Evolutionary conservation across 2,797 vertebrate genomes (phyloP).

Genomic region (Eospalax fontanierii): DNA sequence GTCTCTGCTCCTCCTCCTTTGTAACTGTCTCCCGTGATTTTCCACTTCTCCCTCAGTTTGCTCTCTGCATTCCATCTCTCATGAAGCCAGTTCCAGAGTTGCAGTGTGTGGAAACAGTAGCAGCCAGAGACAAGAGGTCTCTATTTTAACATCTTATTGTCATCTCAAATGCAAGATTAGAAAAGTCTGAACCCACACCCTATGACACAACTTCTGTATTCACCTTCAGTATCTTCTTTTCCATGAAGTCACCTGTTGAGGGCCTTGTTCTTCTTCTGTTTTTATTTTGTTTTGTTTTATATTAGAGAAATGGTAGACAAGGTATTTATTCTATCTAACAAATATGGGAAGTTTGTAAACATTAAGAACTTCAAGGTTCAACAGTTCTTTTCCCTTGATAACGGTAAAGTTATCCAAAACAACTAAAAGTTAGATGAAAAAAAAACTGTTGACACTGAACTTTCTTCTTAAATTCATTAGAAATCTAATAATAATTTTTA

Average conservation of each 20-base stretch:
- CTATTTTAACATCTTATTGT: conserved; percentile 7
- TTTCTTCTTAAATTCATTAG: conserved; percentile 16
- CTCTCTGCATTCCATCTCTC: background rate
- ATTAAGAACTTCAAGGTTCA: background rate
- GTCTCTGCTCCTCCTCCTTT: background rate
- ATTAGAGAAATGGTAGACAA: background rate
- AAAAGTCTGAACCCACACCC: conserved; percentile 6
- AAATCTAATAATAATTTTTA: background rate
- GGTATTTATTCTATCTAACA: background rate
- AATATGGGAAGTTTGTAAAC: background rate
- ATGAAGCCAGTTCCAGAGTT: background rate
- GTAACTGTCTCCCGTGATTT: background rate
- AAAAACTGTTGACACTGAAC: background rate
- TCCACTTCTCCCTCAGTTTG: background rate
- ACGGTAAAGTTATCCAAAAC: conserved; percentile 43
- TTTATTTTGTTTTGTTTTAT: background rate
- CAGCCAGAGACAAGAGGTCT: background rate
- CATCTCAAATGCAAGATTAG: conserved; percentile 20
- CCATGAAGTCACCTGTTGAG: background rate
- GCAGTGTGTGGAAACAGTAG: background rate
- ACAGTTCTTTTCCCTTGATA: background rate
- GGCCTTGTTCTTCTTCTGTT: background rate
- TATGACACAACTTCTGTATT: background rate
- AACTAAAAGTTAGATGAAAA: background rate
- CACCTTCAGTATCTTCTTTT: background rate